Conservation (phyloP, 2,888 invertebrate species). For the Polydrusus tereticollis region DNA sequence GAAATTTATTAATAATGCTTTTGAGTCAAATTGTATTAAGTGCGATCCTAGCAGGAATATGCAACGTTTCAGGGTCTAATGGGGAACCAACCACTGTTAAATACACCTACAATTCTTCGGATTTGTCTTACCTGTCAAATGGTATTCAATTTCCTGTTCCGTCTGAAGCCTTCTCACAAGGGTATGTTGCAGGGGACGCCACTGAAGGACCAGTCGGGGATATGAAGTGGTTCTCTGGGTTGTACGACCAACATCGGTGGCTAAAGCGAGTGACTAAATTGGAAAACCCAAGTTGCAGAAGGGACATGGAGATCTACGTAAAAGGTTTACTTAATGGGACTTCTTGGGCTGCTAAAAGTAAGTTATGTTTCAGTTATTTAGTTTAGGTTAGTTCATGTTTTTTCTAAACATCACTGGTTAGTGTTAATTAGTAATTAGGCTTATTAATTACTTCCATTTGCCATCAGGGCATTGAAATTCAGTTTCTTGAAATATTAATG, state of each 20-base stretch:
- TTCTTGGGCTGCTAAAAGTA: conserved; percentile 85
- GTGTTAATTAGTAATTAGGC: too few species aligned
- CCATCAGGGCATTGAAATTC: too few species aligned
- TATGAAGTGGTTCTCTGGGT: conserved; percentile 75
- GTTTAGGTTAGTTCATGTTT: background rate
- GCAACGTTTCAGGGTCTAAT: background rate
- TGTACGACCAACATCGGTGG: conserved; percentile 78
- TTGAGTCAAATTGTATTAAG: background rate
- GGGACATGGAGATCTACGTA: conserved; percentile 72
- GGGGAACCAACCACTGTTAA: conserved; percentile 53
- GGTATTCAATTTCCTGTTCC: conserved; percentile 64
- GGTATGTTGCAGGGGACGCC: conserved; percentile 53
- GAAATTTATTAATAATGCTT: conserved; percentile 2
- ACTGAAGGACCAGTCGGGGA: conserved; percentile 63
- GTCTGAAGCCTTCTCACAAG: conserved; percentile 51
- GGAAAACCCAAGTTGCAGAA: conserved; percentile 65
- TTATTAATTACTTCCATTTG: too few species aligned
- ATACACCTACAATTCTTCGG: conserved; percentile 63
- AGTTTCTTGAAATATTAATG: too few species aligned
- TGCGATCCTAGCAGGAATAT: background rate
- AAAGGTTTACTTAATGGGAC: conserved; percentile 72
- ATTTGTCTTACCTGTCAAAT: conserved; percentile 65
- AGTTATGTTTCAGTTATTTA: conserved; percentile 66
- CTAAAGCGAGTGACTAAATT: conserved; percentile 54
- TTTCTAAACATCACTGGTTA: too few species aligned